A percentile compares a stretch with the other conserved stretches of the same genome.
Evolutionary conservation across 1,140 invertebrate genomes (phyloP).

Genomic region (Philotrypesis tridentata): DNA sequence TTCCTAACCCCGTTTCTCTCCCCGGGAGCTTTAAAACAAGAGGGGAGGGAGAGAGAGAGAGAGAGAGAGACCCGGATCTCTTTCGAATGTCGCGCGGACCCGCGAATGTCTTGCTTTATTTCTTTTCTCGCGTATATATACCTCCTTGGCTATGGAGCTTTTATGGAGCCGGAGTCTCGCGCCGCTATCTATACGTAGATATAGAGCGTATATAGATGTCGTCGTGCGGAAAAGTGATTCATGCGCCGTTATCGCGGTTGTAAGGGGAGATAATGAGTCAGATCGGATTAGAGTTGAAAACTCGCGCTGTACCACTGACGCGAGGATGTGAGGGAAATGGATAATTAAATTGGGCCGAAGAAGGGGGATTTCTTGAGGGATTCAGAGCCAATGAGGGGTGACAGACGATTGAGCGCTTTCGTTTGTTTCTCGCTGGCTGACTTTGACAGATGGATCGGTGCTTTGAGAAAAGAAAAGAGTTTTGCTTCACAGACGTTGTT

Average conservation of each 20-base stretch:
- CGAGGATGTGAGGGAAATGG: no score
- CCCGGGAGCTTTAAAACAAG: conserved; percentile 14
- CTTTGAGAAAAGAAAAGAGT: no score
- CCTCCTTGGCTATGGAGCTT: neutral
- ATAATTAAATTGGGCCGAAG: no score
- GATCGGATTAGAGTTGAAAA: conserved; percentile 19
- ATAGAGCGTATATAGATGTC: neutral
- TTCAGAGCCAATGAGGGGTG: no score
- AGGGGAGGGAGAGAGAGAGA: neutral
- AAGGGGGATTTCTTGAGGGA: no score
- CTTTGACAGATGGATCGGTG: no score
- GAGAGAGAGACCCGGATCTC: conserved; percentile 3
- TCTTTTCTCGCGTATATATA: neutral
- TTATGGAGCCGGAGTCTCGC: neutral
- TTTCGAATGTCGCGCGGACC: conserved; percentile 2
- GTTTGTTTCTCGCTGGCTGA: no score
- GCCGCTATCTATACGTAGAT: neutral
- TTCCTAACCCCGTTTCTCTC: conserved; percentile 4
- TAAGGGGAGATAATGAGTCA: conserved; percentile 18
- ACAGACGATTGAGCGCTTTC: no score
- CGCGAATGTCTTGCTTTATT: conserved; percentile 16
- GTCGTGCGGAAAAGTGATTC: conserved; percentile 10
- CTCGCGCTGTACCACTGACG: neutral
- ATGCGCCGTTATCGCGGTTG: neutral
- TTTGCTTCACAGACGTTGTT: no score